Evolutionary conservation across 2,888 invertebrate species (phyloP), one percentile per base, ranked within the genome.

Genomic region (Pteria penguin): DNA sequence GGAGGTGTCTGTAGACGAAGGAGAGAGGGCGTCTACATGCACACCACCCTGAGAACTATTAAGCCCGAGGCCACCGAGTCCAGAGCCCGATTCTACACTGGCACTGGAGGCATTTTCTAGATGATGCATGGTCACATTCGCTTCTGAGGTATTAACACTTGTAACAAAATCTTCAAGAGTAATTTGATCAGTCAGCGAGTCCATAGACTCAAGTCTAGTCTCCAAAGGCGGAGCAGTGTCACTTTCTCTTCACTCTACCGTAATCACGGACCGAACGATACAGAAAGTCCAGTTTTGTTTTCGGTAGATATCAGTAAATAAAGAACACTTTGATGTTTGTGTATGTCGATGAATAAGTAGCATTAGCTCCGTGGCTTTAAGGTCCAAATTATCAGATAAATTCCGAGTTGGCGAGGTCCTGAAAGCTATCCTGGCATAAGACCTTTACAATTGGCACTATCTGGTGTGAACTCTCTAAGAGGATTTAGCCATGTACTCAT

Each of bases 101-200:
- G 18, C 60, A 63, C 55, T 68, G 27, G 75, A 66, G 29, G 63
- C 69, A 24, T 55, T 57, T 31, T 77, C 76, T 65, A 77, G 68
- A 29, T 77, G 81, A 57, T 83, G 83, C 85, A 85, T 84, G 70
- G 83, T 84, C 82, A 82, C 81, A 31, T 75, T 81, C 61, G 79
- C 70, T 22, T 75, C 75, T 32, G 80, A 71, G 32, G 68, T 52
- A 55, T 67, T 66, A 55, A 74, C 76, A 58, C 74, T 66, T 4
- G 81, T 68, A 54, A 86, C 87, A 61, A 88, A 84, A 79, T 86
- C 88, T 78, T 88, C 88, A 69, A 88, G 79, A 76, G 84, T 87
- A 83, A 88, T 72, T 24, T 85, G 79, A 33, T 88, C 88, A 81
- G 86, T 83, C 81, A 88, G 76, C 77, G 86, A 78, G 88, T 89